Percentiles rank a stretch among this genome's conserved stretches.
phyloP scores from a whole-genome alignment of 2,113 vertebrate species.

The Chunga burmeisteri region DNA sequence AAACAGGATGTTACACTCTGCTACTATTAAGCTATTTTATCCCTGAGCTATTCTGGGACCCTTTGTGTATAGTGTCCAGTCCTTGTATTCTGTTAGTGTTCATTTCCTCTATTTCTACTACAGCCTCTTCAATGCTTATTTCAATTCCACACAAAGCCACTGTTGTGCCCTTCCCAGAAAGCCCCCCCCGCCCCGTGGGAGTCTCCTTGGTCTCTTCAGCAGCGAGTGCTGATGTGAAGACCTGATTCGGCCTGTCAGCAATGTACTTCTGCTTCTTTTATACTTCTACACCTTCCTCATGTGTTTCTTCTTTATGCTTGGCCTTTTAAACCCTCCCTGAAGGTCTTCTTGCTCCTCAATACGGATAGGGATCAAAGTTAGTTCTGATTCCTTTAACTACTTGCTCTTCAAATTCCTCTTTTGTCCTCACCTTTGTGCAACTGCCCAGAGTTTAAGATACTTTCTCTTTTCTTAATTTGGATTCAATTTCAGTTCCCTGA shows the following conservation, averaged over 20 bases:
- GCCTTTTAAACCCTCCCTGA: neutral
- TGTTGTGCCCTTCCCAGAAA: neutral
- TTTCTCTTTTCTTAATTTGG: neutral
- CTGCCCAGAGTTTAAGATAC: neutral
- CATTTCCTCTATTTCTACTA: neutral
- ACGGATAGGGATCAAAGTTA: neutral
- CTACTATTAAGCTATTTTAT: neutral
- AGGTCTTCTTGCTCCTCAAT: neutral
- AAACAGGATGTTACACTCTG: neutral
- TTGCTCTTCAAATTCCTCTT: neutral
- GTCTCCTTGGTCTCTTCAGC: neutral
- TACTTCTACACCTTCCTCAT: neutral
- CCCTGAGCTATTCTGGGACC: neutral
- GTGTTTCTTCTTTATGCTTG: neutral
- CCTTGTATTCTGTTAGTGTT: neutral
- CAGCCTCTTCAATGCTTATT: neutral
- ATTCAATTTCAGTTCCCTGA: neutral
- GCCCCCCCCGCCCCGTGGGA: too few relatives aligned
- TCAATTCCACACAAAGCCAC: neutral
- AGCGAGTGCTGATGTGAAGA: neutral
- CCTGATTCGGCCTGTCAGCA: neutral
- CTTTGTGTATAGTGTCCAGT: neutral
- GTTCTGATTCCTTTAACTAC: neutral
- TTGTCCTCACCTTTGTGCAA: neutral
- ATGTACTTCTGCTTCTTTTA: neutral